A percentile compares a stretch with the other conserved stretches of the same genome.
These are phyloP conservation scores for Diaprepes abbreviatus DNA, from an alignment of 2,888 invertebrate genomes.

Conservation along the genomic window DNA sequence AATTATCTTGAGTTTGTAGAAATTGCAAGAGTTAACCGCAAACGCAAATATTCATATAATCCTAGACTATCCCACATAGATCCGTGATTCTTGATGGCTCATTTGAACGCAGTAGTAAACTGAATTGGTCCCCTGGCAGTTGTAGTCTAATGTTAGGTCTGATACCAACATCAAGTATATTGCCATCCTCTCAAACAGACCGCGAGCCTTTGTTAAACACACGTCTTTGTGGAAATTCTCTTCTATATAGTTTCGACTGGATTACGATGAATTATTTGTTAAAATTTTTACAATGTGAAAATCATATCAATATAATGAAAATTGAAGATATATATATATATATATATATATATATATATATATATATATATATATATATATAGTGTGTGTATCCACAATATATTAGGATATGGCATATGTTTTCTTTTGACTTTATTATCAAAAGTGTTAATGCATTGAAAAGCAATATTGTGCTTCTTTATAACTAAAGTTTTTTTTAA, in stretches of 20 bases:
- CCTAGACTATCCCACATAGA: constrained; percentile 38
- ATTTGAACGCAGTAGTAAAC: constrained; percentile 63
- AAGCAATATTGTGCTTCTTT: too few relatives aligned
- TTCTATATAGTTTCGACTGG: constrained; percentile 27
- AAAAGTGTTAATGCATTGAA: too few relatives aligned
- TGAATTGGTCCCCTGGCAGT: constrained; percentile 67
- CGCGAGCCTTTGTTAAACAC: constrained; percentile 58
- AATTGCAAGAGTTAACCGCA: constrained; percentile 8
- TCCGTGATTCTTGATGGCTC: constrained; percentile 54
- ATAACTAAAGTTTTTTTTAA: too few relatives aligned
- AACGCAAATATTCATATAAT: constrained; percentile 30
- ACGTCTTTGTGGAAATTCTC: constrained; percentile 25
- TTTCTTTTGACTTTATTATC: too few relatives aligned
- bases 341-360: too few relatives aligned
- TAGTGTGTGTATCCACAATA: too few relatives aligned
- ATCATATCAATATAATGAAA: too few relatives aligned
- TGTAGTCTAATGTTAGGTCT: constrained; percentile 66
- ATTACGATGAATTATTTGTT: constrained; percentile 17
- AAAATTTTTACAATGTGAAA: constrained; percentile 16
- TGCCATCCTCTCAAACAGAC: constrained; percentile 66
- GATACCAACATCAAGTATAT: constrained; percentile 68
- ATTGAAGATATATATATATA: too few relatives aligned
- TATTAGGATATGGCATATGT: too few relatives aligned
- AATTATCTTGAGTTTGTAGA: too few relatives aligned
- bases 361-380: too few relatives aligned